phyloP scores from a whole-genome alignment of 2,888 invertebrate species.

The Melangyna quadrimaculata region DNA sequence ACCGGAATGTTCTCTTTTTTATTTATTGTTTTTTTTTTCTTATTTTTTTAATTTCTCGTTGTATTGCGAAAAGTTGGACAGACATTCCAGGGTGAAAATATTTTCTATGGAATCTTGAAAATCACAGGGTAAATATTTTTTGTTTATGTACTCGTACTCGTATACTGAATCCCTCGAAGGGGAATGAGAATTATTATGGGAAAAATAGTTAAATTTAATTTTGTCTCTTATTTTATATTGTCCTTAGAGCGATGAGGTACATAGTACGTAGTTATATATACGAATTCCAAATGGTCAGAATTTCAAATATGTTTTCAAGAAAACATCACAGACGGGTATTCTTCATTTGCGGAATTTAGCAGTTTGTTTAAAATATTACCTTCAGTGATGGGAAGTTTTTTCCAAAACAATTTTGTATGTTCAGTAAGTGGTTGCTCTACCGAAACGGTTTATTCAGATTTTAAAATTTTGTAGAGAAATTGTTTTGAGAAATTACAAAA shows the following conservation, averaged over 20 bases:
- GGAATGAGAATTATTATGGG: slow-evolving; percentile 21
- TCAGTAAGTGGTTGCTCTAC: neutral
- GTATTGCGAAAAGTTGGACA: slow-evolving; percentile 64
- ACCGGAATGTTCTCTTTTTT: slow-evolving; percentile 62
- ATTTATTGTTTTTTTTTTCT: neutral
- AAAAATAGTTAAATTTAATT: slow-evolving; percentile 17
- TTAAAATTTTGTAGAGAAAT: neutral
- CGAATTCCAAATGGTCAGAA: neutral
- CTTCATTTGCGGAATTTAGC: neutral
- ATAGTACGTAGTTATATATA: neutral
- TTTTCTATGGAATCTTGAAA: slow-evolving; percentile 67
- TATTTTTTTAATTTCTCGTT: too few relatives aligned
- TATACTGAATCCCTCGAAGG: neutral
- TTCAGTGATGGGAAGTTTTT: neutral
- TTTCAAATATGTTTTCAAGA: slow-evolving; percentile 11
- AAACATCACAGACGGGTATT: neutral
- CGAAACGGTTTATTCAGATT: neutral
- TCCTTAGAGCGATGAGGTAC: slow-evolving; percentile 14
- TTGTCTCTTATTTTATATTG: neutral
- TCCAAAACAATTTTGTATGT: neutral
- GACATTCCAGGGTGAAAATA: slow-evolving; percentile 66
- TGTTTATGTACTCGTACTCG: neutral
- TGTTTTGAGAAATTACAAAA: neutral
- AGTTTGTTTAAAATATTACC: neutral
- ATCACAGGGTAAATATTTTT: slow-evolving; percentile 67